Conservation (phyloP, 2,797 vertebrate genomes). For the Esox masquinongy region DNA sequence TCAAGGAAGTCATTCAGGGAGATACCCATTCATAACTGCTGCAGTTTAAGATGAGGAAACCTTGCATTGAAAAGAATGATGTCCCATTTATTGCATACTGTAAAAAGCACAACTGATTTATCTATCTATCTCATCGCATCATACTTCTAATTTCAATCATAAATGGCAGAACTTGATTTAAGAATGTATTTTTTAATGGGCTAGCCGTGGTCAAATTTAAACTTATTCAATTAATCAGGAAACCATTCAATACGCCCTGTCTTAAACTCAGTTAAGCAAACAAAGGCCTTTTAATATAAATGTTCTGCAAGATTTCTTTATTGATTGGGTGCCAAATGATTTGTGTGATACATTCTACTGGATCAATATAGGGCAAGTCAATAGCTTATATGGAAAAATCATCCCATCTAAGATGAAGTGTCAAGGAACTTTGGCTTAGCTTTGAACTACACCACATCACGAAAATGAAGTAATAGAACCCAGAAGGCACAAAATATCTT, state of each 20-base stretch:
- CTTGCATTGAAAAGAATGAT: slow-evolving; percentile 91
- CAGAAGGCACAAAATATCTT: slow-evolving; percentile 50
- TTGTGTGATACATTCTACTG: slow-evolving; percentile 97
- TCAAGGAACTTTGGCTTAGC: slow-evolving; percentile 80
- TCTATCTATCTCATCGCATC: slow-evolving; percentile 77
- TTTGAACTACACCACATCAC: slow-evolving; percentile 61
- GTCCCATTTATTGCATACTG: slow-evolving; percentile 89
- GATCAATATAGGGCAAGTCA: slow-evolving; percentile 91
- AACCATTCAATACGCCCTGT: slow-evolving; percentile 94
- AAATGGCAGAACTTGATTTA: slow-evolving; percentile 97
- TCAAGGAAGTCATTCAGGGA: slow-evolving; percentile 20
- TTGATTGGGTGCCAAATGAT: slow-evolving; percentile 98
- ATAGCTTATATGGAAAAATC: slow-evolving; percentile 87
- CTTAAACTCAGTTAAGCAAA: slow-evolving; percentile 88
- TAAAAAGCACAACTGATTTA: slow-evolving; percentile 93
- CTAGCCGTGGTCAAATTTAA: slow-evolving; percentile 94
- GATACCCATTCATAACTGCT: slow-evolving; percentile 76
- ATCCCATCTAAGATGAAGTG: slow-evolving; percentile 70
- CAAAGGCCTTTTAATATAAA: slow-evolving; percentile 95
- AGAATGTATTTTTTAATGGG: slow-evolving; percentile 95
- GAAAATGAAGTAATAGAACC: slow-evolving; percentile 55
- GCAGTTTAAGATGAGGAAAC: slow-evolving; percentile 81
- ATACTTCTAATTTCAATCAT: slow-evolving; percentile 98
- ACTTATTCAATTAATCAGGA: slow-evolving; percentile 97
- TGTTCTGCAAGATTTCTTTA: slow-evolving; percentile 99